phyloP scores from a whole-genome alignment of 2,888 invertebrate genomes.

The Hyalella azteca region DNA sequence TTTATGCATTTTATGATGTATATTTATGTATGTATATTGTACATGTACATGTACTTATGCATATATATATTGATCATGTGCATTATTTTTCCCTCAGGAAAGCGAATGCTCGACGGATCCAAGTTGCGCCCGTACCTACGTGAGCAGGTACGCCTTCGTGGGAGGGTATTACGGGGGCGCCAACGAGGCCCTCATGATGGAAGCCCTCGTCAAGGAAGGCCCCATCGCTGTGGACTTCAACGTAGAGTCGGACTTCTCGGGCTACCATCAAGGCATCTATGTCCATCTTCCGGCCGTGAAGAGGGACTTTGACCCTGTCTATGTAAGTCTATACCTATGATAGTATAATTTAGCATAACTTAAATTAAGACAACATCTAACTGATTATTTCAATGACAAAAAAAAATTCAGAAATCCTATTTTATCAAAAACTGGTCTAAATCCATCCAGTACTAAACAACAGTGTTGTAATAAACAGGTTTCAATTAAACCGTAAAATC shows the following conservation, averaged over 20 bases:
- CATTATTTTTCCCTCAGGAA: not conserved
- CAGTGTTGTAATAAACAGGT: too few species aligned
- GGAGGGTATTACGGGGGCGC: slow-evolving; percentile 63
- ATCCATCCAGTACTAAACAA: too few species aligned
- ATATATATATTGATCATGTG: too few species aligned
- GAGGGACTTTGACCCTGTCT: slow-evolving; percentile 48
- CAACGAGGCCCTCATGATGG: slow-evolving; percentile 65
- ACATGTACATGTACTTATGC: too few species aligned
- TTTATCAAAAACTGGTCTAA: too few species aligned
- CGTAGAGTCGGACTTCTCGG: slow-evolving; percentile 60
- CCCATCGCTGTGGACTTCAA: slow-evolving; percentile 65
- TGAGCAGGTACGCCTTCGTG: slow-evolving; percentile 65
- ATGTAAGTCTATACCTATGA: slow-evolving; percentile 38
- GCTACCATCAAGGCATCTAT: slow-evolving; percentile 49
- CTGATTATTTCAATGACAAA: not conserved
- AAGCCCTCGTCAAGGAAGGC: slow-evolving; percentile 64
- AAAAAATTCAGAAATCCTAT: too few species aligned
- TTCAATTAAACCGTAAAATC: too few species aligned
- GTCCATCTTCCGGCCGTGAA: slow-evolving; percentile 33
- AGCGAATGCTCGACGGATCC: slow-evolving; percentile 32
- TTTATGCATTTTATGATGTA: too few species aligned
- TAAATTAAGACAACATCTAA: not conserved
- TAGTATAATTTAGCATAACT: not conserved
- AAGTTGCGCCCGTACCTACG: slow-evolving; percentile 63
- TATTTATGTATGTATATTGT: too few species aligned